These are phyloP conservation scores for Aotus griseimembra DNA, from an alignment of 2,797 vertebrate species.

Conservation along the genomic window DNA sequence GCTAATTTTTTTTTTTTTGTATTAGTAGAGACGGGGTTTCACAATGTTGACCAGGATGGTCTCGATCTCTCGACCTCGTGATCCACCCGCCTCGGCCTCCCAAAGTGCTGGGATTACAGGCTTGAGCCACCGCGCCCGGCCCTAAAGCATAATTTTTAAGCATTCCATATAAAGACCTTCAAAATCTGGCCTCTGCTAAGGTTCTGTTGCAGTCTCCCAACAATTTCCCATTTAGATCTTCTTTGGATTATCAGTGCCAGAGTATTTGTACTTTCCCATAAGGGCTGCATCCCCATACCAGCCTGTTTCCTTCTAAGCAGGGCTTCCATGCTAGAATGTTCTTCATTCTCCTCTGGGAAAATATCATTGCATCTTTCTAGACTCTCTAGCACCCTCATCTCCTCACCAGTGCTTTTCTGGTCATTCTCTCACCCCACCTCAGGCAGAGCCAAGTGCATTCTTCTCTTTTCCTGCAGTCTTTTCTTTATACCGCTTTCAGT, in stretches of 20 bases:
- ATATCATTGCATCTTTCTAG: neutral
- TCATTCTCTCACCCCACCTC: neutral
- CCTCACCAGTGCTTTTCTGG: neutral
- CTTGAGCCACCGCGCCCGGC: too few relatives aligned
- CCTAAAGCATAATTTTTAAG: neutral
- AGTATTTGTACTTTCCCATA: neutral
- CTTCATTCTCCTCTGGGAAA: neutral
- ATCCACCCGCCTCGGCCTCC: too few relatives aligned
- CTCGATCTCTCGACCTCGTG: too few relatives aligned
- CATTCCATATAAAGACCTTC: neutral
- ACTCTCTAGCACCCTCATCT: neutral
- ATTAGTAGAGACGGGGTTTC: too few relatives aligned
- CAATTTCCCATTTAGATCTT: neutral
- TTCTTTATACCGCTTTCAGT: neutral
- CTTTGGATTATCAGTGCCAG: neutral
- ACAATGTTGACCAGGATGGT: too few relatives aligned
- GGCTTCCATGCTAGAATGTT: neutral
- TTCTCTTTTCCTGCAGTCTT: neutral
- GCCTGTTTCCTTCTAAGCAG: neutral
- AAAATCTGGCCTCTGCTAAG: neutral
- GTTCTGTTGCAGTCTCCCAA: neutral
- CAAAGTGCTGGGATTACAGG: too few relatives aligned
- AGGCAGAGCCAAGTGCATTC: neutral
- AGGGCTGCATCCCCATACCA: accelerated
- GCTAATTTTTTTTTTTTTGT: too few relatives aligned